Percentiles rank a stretch among this genome's conserved stretches.
phyloP scores from a whole-genome alignment of 1,140 invertebrate species.

The Gryllus bimaculatus region DNA sequence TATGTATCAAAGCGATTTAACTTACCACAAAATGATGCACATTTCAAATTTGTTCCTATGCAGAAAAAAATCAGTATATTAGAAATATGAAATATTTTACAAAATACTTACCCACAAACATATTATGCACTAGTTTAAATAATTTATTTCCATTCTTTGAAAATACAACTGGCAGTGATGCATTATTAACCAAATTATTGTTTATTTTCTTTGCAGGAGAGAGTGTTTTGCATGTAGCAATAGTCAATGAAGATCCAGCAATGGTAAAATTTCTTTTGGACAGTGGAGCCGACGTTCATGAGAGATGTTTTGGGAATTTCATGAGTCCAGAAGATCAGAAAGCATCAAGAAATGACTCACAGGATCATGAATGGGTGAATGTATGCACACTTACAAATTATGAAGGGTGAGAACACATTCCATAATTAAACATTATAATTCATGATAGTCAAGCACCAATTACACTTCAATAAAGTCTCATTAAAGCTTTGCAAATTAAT shows the following conservation, averaged over 20 bases:
- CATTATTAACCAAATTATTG: too few relatives aligned
- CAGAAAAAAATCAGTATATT: too few relatives aligned
- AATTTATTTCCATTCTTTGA: too few relatives aligned
- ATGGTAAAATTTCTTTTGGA: slow-evolving; percentile 95
- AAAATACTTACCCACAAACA: too few relatives aligned
- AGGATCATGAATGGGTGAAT: slow-evolving; percentile 88
- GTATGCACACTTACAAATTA: slow-evolving; percentile 83
- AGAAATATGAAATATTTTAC: too few relatives aligned
- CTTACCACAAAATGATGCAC: too few relatives aligned
- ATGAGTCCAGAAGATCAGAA: slow-evolving; percentile 98
- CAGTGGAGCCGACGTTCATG: slow-evolving; percentile 80
- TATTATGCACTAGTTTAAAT: too few relatives aligned
- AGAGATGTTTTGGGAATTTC: slow-evolving; percentile 88
- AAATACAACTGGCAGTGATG: too few relatives aligned
- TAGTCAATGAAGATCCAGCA: slow-evolving; percentile 94
- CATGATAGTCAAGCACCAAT: too few relatives aligned
- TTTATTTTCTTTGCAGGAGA: slow-evolving; percentile 49
- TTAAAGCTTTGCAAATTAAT: neutral
- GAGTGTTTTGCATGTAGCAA: slow-evolving; percentile 89
- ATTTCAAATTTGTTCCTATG: too few relatives aligned
- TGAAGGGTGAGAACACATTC: slow-evolving; percentile 54
- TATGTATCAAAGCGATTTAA: too few relatives aligned
- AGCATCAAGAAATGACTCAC: slow-evolving; percentile 69
- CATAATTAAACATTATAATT: too few relatives aligned
- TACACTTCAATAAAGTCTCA: neutral